Conservation (phyloP, 2,797 vertebrate species). For the Phataginus tetradactyla region DNA sequence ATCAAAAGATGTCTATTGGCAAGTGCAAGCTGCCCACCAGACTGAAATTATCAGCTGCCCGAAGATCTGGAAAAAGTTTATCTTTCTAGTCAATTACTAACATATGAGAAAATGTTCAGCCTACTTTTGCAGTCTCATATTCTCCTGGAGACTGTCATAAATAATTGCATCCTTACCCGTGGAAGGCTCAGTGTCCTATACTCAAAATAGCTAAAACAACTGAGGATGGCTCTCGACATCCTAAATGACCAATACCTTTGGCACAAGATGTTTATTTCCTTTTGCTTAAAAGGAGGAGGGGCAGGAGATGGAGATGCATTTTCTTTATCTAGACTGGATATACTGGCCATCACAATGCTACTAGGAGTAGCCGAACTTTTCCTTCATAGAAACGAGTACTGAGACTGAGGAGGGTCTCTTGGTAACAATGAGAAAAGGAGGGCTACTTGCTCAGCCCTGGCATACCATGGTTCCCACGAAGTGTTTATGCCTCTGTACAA, state of each 20-base stretch:
- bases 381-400: slow-evolving; percentile 85
- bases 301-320: slow-evolving; percentile 47
- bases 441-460: slow-evolving; percentile 72
- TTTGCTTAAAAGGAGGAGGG: slow-evolving; percentile 67
- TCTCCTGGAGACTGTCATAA: slow-evolving; percentile 66
- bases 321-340: slow-evolving; percentile 72
- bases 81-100: slow-evolving; percentile 61
- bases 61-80: slow-evolving; percentile 56
- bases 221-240: slow-evolving; percentile 77
- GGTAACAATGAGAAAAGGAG: background rate
- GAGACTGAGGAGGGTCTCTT: slow-evolving; percentile 71
- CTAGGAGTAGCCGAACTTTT: slow-evolving; percentile 83
- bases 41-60: slow-evolving; percentile 69
- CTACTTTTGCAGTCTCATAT: slow-evolving; percentile 58
- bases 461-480: slow-evolving; percentile 63
- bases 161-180: slow-evolving; percentile 53
- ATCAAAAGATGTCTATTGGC: slow-evolving; percentile 35
- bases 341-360: slow-evolving; percentile 83
- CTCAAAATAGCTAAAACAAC: slow-evolving; percentile 74
- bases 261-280: slow-evolving; percentile 61
- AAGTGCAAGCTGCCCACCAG: slow-evolving; percentile 58
- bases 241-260: slow-evolving; percentile 75
- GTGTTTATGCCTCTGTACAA: slow-evolving; percentile 67
- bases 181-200: slow-evolving; percentile 75
- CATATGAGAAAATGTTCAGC: slow-evolving; percentile 25